These are phyloP conservation scores for Trissoscelio sp. DNA, from an alignment of 2,888 invertebrate species.

Conservation along the genomic window DNA sequence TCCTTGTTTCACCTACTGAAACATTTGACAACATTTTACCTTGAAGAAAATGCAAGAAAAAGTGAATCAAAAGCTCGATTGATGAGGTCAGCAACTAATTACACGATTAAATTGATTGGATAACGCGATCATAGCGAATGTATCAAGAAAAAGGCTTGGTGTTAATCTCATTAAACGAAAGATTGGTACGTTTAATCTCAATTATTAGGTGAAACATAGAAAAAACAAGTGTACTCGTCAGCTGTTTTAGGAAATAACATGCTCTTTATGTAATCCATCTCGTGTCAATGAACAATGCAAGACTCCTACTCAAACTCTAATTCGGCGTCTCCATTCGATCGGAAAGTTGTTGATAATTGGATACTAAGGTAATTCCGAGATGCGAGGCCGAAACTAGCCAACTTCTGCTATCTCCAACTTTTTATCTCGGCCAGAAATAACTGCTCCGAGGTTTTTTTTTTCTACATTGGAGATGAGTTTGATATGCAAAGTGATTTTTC, in stretches of 20 bases:
- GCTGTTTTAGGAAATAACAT: constrained; percentile 3
- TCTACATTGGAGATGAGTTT: too few species aligned
- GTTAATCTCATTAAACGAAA: constrained; percentile 13
- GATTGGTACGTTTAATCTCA: neutral
- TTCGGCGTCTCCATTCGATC: neutral
- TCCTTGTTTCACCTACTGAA: too few species aligned
- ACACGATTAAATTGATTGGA: constrained; percentile 9
- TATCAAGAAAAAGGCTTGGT: constrained; percentile 22
- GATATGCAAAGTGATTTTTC: neutral
- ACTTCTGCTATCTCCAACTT: too few species aligned
- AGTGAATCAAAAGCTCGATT: too few species aligned
- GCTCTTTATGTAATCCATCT: too few species aligned
- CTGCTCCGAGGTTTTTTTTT: too few species aligned
- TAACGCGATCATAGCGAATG: constrained; percentile 8
- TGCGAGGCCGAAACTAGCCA: too few species aligned
- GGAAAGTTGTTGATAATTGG: neutral
- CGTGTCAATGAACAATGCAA: constrained; percentile 3
- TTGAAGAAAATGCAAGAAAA: too few species aligned
- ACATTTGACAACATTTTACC: too few species aligned
- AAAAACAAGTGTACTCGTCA: neutral
- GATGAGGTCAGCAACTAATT: neutral
- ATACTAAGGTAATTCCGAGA: too few species aligned
- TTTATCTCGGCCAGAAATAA: too few species aligned
- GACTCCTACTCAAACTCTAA: neutral
- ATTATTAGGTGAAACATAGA: neutral